Evolutionary conservation across 2,113 vertebrate species (phyloP).

Genomic region (Tychaedon coryphoeus): DNA sequence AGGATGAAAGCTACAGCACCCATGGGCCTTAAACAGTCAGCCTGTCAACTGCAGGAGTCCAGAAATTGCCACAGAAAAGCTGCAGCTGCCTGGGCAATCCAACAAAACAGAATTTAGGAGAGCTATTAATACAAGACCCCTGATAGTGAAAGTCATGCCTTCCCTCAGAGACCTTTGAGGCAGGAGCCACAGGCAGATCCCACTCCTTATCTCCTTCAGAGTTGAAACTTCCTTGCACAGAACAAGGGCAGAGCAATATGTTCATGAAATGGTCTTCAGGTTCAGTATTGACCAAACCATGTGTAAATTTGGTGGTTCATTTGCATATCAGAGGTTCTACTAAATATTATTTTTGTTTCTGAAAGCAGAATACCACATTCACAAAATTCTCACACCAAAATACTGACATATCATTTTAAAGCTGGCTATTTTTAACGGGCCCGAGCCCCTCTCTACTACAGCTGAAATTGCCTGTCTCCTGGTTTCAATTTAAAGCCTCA

Average conservation of each 20-base stretch:
- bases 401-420: neutral
- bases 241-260: neutral
- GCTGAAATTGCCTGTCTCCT: neutral
- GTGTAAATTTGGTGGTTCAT: neutral
- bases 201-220: neutral
- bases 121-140: neutral
- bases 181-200: neutral
- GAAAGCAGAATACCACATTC: neutral
- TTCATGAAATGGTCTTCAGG: neutral
- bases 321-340: neutral
- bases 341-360: neutral
- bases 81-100: neutral
- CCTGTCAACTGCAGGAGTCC: neutral
- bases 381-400: neutral
- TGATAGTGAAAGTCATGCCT: neutral
- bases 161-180: neutral
- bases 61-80: neutral
- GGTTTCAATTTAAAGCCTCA: neutral
- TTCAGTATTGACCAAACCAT: neutral
- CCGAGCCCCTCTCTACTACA: neutral
- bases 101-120: neutral
- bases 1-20: neutral
- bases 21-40: neutral
- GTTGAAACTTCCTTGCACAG: neutral
- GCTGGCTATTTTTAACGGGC: neutral